Evolutionary conservation across 1,140 invertebrate genomes (phyloP).

Genomic region (Anadara kagoshimensis): DNA sequence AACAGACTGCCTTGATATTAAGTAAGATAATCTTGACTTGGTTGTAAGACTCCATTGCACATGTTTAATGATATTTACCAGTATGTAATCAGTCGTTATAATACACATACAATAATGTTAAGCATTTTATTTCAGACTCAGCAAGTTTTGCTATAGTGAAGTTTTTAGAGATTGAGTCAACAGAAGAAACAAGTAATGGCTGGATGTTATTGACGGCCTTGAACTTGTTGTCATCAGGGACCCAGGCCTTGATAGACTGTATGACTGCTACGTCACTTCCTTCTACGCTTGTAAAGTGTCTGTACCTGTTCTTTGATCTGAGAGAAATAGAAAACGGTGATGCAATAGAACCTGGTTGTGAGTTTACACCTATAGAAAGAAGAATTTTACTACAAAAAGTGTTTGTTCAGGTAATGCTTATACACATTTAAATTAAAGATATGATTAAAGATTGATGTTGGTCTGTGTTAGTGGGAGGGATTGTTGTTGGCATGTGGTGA

Average conservation of each 20-base stretch:
- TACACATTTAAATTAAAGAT: no score
- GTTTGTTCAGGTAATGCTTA: slow-evolving; percentile 90
- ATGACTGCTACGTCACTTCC: slow-evolving; percentile 97
- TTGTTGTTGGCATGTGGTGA: no score
- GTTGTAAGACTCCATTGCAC: no score
- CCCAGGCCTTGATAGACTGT: slow-evolving; percentile 75
- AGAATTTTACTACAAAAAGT: slow-evolving; percentile 95
- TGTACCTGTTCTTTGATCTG: slow-evolving; percentile 99
- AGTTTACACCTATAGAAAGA: slow-evolving; percentile 92
- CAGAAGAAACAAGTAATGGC: slow-evolving; percentile 93
- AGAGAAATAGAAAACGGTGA: slow-evolving; percentile 83
- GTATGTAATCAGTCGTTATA: no score
- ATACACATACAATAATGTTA: neutral
- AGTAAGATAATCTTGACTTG: no score
- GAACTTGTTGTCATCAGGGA: slow-evolving; percentile 86
- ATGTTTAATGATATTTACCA: no score
- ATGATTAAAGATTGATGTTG: no score
- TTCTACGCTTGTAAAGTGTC: slow-evolving; percentile 97
- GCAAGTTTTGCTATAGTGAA: slow-evolving; percentile 97
- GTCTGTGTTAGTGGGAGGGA: no score
- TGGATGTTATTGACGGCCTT: slow-evolving; percentile 96
- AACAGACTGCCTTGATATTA: no score
- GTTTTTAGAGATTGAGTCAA: slow-evolving; percentile 88
- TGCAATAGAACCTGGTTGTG: slow-evolving; percentile 79
- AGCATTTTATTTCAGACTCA: slow-evolving; percentile 78